phyloP scores from a whole-genome alignment of 1,140 invertebrate species.

The Coelopa frigida region DNA sequence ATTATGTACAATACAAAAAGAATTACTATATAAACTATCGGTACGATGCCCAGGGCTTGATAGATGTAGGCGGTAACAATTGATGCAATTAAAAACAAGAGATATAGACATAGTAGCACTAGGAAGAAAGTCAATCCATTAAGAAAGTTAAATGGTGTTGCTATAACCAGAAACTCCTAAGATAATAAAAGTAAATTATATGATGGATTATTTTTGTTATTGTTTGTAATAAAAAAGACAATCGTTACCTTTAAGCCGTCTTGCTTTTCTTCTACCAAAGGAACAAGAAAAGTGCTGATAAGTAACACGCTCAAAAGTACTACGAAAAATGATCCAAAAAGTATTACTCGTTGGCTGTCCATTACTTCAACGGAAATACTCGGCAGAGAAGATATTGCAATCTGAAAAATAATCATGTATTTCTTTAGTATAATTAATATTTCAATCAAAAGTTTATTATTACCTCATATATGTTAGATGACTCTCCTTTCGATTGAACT shows the following conservation, averaged over 20 bases:
- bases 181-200: conserved; percentile 5
- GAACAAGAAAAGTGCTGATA: conserved; percentile 33
- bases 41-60: conserved; percentile 11
- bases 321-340: conserved; percentile 27
- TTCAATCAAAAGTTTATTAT: background rate
- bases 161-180: conserved; percentile 34
- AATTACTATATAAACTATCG: conserved; percentile 16
- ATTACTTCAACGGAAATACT: conserved; percentile 19
- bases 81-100: conserved; percentile 14
- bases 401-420: conserved; percentile 16
- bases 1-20: conserved; percentile 32
- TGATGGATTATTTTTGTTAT: background rate
- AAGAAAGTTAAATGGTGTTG: conserved; percentile 38
- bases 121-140: conserved; percentile 38
- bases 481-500: background rate
- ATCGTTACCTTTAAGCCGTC: conserved; percentile 28
- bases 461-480: background rate
- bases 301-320: conserved; percentile 29
- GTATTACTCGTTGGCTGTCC: conserved; percentile 24
- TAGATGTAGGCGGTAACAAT: conserved; percentile 20
- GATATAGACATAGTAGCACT: conserved; percentile 28
- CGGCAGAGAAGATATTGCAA: conserved; percentile 29
- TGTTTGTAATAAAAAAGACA: background rate
- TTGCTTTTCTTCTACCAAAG: conserved; percentile 41
- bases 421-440: conserved; percentile 16